Conservation (phyloP, 2,888 invertebrate genomes). For the Lithosia quadra region DNA sequence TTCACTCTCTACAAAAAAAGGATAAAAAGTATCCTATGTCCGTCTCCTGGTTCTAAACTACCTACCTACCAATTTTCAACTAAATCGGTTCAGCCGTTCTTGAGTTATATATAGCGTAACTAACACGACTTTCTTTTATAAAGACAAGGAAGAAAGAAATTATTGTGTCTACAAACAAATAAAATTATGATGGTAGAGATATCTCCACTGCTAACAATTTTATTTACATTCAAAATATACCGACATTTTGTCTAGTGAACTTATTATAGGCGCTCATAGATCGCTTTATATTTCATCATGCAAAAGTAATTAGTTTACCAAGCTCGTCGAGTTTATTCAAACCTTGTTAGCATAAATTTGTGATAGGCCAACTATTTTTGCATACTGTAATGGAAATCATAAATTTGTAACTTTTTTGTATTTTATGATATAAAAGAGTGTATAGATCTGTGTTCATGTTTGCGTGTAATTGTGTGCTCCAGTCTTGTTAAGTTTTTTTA, state of each 20-base stretch:
- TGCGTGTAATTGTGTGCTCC: neutral
- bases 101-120: too few species aligned
- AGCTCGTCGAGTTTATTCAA: slow-evolving; percentile 9
- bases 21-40: too few species aligned
- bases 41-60: too few species aligned
- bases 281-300: slow-evolving; percentile 7
- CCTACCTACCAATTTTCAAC: too few species aligned
- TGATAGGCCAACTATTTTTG: slow-evolving; percentile 24
- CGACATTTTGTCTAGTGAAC: neutral
- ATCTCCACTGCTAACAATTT: neutral
- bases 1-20: too few species aligned
- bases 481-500: neutral
- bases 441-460: neutral
- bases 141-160: neutral
- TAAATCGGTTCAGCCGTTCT: too few species aligned
- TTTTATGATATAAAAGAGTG: neutral
- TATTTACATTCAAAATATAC: neutral
- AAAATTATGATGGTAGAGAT: neutral
- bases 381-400: slow-evolving; percentile 11
- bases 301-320: slow-evolving; percentile 13
- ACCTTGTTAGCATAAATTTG: slow-evolving; percentile 19
- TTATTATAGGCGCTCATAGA: neutral
- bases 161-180: neutral
- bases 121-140: too few species aligned
- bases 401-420: neutral